These are phyloP conservation scores for Manis pentadactyla DNA, from an alignment of 2,797 vertebrate species.

Conservation along the genomic window DNA sequence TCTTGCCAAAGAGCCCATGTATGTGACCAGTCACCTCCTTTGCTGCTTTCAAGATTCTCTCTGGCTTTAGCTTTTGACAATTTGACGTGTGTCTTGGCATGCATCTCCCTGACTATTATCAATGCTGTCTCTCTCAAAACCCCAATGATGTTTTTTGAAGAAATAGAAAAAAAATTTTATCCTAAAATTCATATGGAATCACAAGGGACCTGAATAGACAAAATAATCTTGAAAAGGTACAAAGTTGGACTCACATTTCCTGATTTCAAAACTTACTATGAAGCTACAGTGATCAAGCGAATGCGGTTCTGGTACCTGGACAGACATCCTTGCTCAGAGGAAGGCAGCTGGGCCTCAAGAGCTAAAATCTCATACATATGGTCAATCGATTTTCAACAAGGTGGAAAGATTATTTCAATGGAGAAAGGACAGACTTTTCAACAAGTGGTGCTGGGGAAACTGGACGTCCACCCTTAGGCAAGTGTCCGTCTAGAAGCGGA, in stretches of 20 bases:
- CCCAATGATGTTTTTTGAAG: neutral
- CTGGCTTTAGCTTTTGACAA: neutral
- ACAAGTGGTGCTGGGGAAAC: neutral
- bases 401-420: fast-evolving
- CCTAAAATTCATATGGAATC: neutral
- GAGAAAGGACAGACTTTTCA: neutral
- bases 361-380: fast-evolving
- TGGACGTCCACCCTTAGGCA: fast-evolving
- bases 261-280: neutral
- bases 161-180: neutral
- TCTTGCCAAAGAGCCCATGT: neutral
- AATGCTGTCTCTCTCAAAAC: too few relatives aligned
- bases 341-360: fast-evolving
- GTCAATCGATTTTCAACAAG: neutral
- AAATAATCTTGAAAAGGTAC: neutral
- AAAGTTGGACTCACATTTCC: neutral
- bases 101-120: neutral
- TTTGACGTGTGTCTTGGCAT: neutral
- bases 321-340: fast-evolving
- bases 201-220: neutral
- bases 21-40: neutral
- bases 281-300: neutral
- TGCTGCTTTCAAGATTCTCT: neutral
- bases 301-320: too few relatives aligned
- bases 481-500: fast-evolving